Base-by-base conservation (phyloP, 1,140 invertebrate genomes). In the Caenorhabditis tropicalis region DNA sequence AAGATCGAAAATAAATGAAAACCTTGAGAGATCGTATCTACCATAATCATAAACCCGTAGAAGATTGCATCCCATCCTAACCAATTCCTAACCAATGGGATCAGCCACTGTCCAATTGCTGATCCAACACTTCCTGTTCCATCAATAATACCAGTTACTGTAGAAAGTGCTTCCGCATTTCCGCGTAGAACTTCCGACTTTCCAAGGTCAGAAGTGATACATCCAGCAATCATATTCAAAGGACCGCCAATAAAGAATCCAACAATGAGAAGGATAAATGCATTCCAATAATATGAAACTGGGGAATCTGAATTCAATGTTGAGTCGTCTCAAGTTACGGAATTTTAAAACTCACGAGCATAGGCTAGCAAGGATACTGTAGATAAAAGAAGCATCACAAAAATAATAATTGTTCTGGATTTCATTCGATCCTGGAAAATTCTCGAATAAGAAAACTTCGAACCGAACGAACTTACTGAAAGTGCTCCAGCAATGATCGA, bases 91-190 rank as follows among this genome's bases (percentile, higher is more conserved):
- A 93, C 88, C 29, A 92, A 70, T 49, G 92, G 92, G 33, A 92
- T 90, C 60, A 92, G 82, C n/a, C 89, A 74, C 82, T 90, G 92
- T 9, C 92, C 92, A 81, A 93, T 88, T 29, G 92, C 92, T 19
- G 92, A 92, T n/a, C 92, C 92, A 60, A 92, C 86, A 89, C 92
- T 92, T 43, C 92, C 92, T 74, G 92, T 92, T n/a, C 92, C 92
- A 88, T 93, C 92, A 65, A 93, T 89, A 39, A 93, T 91, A 31
- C 92, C 92, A n/a, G 92, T 92, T 1, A 93, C 92, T 21, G 92
- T 93, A 16, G 92, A 90, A 74, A 93, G 85, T n/a, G 92, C 92
- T 83, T 90, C 82, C n/a, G 84, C 81, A 82, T 90, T 90, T 56
- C 88, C 88, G 16, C 86, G 82, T n/a, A 90, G 85, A 0, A 84